Evolutionary conservation across 2,113 vertebrate species (phyloP).

Genomic region (Nothobranchius furzeri): DNA sequence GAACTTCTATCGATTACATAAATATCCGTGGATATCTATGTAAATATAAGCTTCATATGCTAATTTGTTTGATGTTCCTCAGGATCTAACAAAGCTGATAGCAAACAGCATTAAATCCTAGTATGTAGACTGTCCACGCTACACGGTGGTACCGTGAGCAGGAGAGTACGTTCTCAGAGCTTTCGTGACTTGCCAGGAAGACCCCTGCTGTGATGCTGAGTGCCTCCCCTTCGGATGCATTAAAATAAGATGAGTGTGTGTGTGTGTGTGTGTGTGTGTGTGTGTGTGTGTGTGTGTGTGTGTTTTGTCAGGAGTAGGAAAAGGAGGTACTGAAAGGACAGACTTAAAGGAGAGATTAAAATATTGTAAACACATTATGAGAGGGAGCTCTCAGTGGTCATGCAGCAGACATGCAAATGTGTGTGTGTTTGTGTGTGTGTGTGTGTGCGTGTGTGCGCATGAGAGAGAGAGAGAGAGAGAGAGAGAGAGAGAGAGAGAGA

Average conservation of each 20-base stretch:
- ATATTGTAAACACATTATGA: conserved; percentile 45
- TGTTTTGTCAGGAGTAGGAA: conserved; percentile 12
- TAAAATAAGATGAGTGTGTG: conserved; percentile 80
- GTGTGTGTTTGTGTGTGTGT: conserved; percentile 15
- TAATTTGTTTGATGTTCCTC: too few relatives aligned
- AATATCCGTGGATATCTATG: too few relatives aligned
- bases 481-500: too few relatives aligned
- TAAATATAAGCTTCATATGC: too few relatives aligned
- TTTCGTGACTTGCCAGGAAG: conserved; percentile 79
- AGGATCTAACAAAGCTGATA: too few relatives aligned
- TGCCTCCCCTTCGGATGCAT: conserved; percentile 75
- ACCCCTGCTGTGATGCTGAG: conserved; percentile 78
- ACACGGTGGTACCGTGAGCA: conserved; percentile 65
- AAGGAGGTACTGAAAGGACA: conserved; percentile 34
- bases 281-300: conserved; percentile 27
- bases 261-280: conserved; percentile 18
- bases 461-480: too few relatives aligned
- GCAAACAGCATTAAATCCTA: background rate
- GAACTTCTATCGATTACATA: too few relatives aligned
- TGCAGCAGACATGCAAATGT: conserved; percentile 30
- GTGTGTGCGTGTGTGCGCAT: background rate
- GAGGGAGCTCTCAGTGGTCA: conserved; percentile 9
- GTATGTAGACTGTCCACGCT: too few relatives aligned
- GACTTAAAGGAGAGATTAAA: conserved; percentile 59
- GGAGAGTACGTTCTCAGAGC: conserved; percentile 69